These are phyloP conservation scores for Trididemnum clinides DNA, from an alignment of 23 tunicate genomes.

Conservation along the genomic window DNA sequence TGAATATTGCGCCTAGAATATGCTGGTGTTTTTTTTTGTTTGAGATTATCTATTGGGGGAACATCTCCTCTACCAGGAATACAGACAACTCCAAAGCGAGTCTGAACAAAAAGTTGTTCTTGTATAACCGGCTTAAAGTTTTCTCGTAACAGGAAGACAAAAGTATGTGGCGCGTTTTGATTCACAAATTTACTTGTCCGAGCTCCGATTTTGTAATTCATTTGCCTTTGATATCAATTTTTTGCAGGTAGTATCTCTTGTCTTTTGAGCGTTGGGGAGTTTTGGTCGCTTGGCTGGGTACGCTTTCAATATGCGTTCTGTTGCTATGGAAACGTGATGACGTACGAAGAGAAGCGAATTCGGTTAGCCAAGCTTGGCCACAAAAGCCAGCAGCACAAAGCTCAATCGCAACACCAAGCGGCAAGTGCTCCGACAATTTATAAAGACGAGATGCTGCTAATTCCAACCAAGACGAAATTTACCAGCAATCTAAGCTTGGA, in stretches of 20 bases:
- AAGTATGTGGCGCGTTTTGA: no score
- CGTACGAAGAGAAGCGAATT: slow-evolving; percentile 71
- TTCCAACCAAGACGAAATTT: not conserved
- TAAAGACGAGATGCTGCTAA: slow-evolving; percentile 21
- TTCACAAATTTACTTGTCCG: no score
- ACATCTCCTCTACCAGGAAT: no score
- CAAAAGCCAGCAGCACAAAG: not conserved
- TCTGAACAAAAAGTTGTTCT: no score
- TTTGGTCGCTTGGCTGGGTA: slow-evolving; percentile 81
- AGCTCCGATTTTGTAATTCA: no score
- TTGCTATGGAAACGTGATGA: slow-evolving; percentile 56
- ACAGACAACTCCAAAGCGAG: no score
- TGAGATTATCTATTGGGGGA: no score
- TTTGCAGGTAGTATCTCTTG: slow-evolving; percentile 71
- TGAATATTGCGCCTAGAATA: no score
- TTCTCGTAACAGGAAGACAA: no score
- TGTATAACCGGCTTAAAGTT: no score
- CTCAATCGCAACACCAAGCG: not conserved
- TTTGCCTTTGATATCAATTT: no score
- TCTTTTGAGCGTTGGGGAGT: slow-evolving; percentile 79
- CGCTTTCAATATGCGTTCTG: slow-evolving; percentile 63
- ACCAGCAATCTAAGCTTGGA: slow-evolving; percentile 52
- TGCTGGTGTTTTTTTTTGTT: no score
- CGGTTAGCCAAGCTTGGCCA: slow-evolving; percentile 38
- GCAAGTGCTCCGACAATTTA: not conserved